Conservation (phyloP, 2,113 vertebrate species). For the Siniperca chuatsi region DNA sequence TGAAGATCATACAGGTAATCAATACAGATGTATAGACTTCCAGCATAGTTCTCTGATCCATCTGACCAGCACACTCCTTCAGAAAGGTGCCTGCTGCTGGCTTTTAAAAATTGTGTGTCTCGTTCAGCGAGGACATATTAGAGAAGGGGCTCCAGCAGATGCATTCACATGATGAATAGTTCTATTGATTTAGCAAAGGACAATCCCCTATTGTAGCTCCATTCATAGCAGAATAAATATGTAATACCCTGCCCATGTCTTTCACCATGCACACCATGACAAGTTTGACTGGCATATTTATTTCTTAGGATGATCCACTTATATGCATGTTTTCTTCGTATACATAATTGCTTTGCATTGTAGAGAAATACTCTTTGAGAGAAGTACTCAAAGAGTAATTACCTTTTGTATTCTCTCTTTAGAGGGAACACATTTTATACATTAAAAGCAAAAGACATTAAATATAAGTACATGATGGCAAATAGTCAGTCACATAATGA, state of each 20-base stretch:
- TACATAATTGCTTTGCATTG: no score
- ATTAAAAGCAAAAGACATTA: background rate
- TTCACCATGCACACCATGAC: conserved; percentile 13
- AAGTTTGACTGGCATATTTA: background rate
- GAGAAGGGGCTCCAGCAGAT: conserved; percentile 22
- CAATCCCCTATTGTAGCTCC: conserved; percentile 32
- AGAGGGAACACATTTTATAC: background rate
- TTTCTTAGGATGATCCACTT: background rate
- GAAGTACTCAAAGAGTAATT: background rate
- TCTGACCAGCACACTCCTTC: background rate
- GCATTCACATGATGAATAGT: conserved; percentile 37
- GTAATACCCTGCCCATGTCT: background rate
- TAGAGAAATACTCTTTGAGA: background rate
- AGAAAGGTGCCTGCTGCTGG: background rate
- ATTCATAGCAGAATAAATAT: conserved; percentile 25
- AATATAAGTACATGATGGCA: background rate
- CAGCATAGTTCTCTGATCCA: background rate
- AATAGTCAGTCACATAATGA: background rate
- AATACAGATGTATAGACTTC: background rate
- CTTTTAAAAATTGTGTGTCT: background rate
- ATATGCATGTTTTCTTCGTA: background rate
- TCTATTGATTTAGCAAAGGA: conserved; percentile 38
- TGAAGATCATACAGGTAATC: background rate
- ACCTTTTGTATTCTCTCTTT: background rate
- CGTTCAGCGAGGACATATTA: background rate